These are phyloP conservation scores for Muschampia plurimacula DNA, from an alignment of 2,888 invertebrate genomes.

Conservation along the genomic window DNA sequence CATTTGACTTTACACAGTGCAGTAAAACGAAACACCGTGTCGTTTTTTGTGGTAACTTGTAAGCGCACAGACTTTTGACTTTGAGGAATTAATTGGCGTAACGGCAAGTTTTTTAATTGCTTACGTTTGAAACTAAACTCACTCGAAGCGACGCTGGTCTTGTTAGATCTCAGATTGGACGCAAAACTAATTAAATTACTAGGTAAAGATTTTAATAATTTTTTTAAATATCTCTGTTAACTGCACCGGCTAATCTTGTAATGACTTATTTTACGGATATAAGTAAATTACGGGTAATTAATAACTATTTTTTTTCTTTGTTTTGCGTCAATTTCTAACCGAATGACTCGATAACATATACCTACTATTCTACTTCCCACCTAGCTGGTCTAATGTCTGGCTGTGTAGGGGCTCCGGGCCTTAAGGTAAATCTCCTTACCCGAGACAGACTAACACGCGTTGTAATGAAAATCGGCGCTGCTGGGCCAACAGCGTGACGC, in stretches of 20 bases:
- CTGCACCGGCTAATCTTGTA: conserved; percentile 12
- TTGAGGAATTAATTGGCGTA: conserved; percentile 83
- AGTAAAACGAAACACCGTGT: conserved; percentile 42
- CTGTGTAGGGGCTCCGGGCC: too few relatives aligned
- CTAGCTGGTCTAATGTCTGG: too few relatives aligned
- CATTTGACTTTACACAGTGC: neutral
- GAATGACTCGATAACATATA: too few relatives aligned
- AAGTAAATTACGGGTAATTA: neutral
- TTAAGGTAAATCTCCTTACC: too few relatives aligned
- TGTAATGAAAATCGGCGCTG: too few relatives aligned
- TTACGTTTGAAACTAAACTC: conserved; percentile 58
- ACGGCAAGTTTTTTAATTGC: conserved; percentile 75
- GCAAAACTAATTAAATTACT: conserved; percentile 48
- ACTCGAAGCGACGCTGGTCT: conserved; percentile 42
- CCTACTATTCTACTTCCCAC: too few relatives aligned
- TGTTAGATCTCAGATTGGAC: conserved; percentile 47
- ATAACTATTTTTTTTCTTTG: too few relatives aligned
- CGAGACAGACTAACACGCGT: too few relatives aligned
- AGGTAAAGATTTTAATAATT: conserved; percentile 41
- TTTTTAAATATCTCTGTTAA: conserved; percentile 36
- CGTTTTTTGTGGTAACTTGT: conserved; percentile 48
- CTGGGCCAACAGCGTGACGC: too few relatives aligned
- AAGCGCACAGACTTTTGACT: conserved; percentile 67
- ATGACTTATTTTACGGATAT: conserved; percentile 15
- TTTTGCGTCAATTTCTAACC: too few relatives aligned